Base-by-base conservation (phyloP, 2,797 vertebrate species). In the Pangasius djambal region DNA sequence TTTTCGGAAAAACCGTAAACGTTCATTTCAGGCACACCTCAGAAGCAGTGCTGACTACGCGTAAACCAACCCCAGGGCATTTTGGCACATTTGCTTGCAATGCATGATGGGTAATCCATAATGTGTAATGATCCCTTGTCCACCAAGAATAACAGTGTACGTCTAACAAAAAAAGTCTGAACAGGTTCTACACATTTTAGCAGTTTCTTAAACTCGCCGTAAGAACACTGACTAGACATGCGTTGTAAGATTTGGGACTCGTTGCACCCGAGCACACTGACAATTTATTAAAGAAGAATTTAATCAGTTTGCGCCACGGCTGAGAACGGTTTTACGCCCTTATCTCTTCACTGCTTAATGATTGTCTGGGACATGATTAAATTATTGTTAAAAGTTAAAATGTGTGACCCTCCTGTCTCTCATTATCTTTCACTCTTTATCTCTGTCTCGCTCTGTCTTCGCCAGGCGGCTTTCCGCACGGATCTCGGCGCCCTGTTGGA, bases 401-500 rank as follows among this genome's bases (percentile, higher is more conserved):
- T 9, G 3, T n/a, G 20, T 77, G 25, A 40, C 78, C 37, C 37
- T 40, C 16, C 31, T 57, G 57, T n/a, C 55, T 57, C 37, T 44
- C 37, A 18, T 28, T 44, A 4, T 4, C 31, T 78, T 57, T 61
- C 2, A 89, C 87, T 69, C 40, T 67, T 8, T 34, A 1, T 82
- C 37, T 31, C 37, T 83, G 31, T 85, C 28, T 90, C 52, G 88
- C 48, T 82, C 87, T 65, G 22, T 74, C 65, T 83, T 74, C 57
- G 8, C 20, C 91, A 99, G 98, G 97, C 98, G 59, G 94, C 92
- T 40, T 97, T 99, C 95, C 97, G 94, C 92, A 97, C 95, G 0
- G 97, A 98, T 91, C 91, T 98, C 10, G 94, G 96, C 74, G 91
- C 91, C 44, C 97, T 99, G 72, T 94, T 99, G 96, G 98, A 98